phyloP scores from a whole-genome alignment of 2,888 invertebrate genomes.

The Trachelus tabidus region DNA sequence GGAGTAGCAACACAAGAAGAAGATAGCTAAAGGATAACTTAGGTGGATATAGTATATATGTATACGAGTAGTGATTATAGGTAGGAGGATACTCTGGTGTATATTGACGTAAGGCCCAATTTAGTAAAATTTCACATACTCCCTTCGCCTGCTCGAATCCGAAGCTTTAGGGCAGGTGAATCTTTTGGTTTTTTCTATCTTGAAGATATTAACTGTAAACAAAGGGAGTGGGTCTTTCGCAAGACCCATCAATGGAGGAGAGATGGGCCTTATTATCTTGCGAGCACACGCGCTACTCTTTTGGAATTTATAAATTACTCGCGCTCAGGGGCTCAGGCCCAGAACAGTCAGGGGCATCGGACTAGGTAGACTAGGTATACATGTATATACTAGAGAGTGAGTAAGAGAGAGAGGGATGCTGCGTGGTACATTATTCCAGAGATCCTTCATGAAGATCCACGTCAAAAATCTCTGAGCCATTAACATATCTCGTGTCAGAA shows the following conservation, averaged over 20 bases:
- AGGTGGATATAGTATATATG: not conserved
- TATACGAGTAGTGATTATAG: not conserved
- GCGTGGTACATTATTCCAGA: conserved; percentile 14
- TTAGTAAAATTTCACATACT: not conserved
- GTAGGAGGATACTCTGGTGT: not conserved
- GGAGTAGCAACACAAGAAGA: not conserved
- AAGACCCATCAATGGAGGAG: not conserved
- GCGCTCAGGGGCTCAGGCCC: not conserved
- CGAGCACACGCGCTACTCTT: conserved; percentile 4
- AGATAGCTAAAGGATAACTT: not conserved
- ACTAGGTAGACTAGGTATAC: not conserved
- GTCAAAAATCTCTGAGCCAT: conserved; percentile 1
- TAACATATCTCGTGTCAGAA: conserved; percentile 8
- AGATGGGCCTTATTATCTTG: not conserved
- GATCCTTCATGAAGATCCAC: conserved; percentile 1
- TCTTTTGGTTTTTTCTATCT: not conserved
- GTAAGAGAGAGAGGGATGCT: not conserved
- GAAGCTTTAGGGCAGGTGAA: not conserved
- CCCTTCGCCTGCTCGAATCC: not conserved
- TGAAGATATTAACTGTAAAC: conserved; percentile 2
- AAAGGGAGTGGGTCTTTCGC: not conserved
- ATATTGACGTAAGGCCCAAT: not conserved
- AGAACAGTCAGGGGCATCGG: not conserved
- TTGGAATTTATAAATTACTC: conserved; percentile 4
- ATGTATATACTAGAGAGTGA: not conserved